Evolutionary conservation across 2,113 vertebrate genomes (phyloP).

Genomic region (Zeus faber): DNA sequence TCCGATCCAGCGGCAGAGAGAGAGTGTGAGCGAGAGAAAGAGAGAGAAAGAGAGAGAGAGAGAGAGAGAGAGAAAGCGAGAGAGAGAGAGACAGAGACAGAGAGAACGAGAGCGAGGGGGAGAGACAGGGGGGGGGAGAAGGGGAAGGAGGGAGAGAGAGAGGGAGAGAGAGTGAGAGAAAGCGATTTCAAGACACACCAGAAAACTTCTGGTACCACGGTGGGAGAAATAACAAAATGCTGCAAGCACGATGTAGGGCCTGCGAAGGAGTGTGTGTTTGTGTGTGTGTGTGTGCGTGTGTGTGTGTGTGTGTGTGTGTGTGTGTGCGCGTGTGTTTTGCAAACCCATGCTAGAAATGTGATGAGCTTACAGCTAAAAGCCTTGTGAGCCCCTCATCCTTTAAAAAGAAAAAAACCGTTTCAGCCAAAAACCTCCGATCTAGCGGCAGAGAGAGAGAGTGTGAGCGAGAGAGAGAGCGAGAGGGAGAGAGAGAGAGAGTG

Average conservation of each 20-base stretch:
- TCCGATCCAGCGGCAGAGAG: slow-evolving; percentile 41
- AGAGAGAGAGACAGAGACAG: slow-evolving; percentile 8
- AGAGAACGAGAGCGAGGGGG: slow-evolving; percentile 9
- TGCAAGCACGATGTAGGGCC: too few relatives aligned
- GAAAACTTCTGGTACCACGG: too few relatives aligned
- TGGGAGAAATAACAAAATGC: too few relatives aligned
- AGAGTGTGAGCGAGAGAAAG: background rate
- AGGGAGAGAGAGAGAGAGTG: too few relatives aligned
- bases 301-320: too few relatives aligned
- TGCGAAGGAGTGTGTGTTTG: too few relatives aligned
- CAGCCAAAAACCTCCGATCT: slow-evolving; percentile 53
- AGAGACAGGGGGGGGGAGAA: background rate
- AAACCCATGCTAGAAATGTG: slow-evolving; percentile 48
- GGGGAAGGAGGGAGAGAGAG: background rate
- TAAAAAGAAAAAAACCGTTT: slow-evolving; percentile 34
- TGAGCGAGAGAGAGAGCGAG: slow-evolving; percentile 15
- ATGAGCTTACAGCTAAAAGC: slow-evolving; percentile 60
- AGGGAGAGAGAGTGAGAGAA: too few relatives aligned
- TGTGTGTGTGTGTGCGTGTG: too few relatives aligned
- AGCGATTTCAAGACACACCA: too few relatives aligned
- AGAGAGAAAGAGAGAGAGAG: too few relatives aligned
- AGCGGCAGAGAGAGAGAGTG: too few relatives aligned
- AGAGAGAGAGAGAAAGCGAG: background rate
- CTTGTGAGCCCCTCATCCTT: slow-evolving; percentile 47
- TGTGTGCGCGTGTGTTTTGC: slow-evolving; percentile 49